Percentiles rank a stretch among this genome's conserved stretches.
Conservation (phyloP, 1,140 invertebrate genomes). For the Euschistus heros region DNA sequence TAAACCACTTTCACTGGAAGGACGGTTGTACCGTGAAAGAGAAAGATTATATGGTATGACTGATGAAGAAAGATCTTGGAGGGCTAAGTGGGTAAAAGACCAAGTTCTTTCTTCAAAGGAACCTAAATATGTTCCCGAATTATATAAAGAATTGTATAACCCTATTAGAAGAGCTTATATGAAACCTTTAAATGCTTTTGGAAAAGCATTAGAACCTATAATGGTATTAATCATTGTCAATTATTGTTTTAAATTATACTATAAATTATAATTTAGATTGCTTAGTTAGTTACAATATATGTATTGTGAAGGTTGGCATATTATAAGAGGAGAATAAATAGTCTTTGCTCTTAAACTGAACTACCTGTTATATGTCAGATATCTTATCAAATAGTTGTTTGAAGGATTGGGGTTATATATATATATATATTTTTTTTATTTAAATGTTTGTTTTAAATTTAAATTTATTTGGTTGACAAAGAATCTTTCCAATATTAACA, state of each 20-base stretch:
- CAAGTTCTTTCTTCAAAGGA: slow-evolving; percentile 62
- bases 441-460: no score
- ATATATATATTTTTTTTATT: no score
- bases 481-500: no score
- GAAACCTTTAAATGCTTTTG: slow-evolving; percentile 49
- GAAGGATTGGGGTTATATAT: no score
- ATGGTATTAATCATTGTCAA: neutral
- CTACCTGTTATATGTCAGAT: no score
- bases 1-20: slow-evolving; percentile 59
- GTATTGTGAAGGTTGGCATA: no score
- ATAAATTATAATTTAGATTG: no score
- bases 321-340: no score
- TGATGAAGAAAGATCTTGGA: slow-evolving; percentile 67
- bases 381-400: no score
- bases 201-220: slow-evolving; percentile 6
- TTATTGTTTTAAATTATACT: neutral
- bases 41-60: slow-evolving; percentile 73
- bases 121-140: slow-evolving; percentile 51
- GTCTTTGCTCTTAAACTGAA: no score
- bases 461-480: no score
- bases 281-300: no score
- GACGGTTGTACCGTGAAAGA: slow-evolving; percentile 57
- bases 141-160: slow-evolving; percentile 57
- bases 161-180: slow-evolving; percentile 65
- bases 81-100: slow-evolving; percentile 72